These are phyloP conservation scores for Tetragonisca angustula DNA, from an alignment of 2,888 invertebrate genomes.

Conservation along the genomic window DNA sequence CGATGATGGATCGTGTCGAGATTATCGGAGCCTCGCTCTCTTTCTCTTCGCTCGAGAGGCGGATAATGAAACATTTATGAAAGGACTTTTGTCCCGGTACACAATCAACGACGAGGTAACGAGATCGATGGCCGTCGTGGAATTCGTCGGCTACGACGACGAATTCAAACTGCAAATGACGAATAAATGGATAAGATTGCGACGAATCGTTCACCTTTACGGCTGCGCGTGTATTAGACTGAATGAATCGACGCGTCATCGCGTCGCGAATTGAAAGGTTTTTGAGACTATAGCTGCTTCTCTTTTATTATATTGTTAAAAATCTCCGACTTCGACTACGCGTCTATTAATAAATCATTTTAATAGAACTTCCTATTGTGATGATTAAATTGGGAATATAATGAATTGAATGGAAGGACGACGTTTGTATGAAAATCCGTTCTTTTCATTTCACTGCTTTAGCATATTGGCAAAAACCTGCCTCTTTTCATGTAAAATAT, in stretches of 20 bases:
- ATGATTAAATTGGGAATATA: too few relatives aligned
- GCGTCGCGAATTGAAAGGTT: too few relatives aligned
- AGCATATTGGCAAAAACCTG: too few relatives aligned
- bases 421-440: too few relatives aligned
- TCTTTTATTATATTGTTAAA: too few relatives aligned
- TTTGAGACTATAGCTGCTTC: too few relatives aligned
- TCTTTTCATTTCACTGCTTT: too few relatives aligned
- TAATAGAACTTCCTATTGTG: too few relatives aligned
- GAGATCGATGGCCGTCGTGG: constrained; percentile 39
- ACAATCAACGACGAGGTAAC: constrained; percentile 53
- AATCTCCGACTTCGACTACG: too few relatives aligned
- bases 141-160: not conserved
- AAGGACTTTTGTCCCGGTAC: constrained; percentile 53
- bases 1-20: constrained; percentile 58
- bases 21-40: constrained; percentile 48
- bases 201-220: not conserved
- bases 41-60: constrained; percentile 56
- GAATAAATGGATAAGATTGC: constrained; percentile 11
- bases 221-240: not conserved
- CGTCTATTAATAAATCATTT: too few relatives aligned
- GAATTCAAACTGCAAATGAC: constrained; percentile 29
- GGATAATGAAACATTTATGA: constrained; percentile 72
- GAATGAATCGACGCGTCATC: not conserved
- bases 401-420: too few relatives aligned
- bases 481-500: too few relatives aligned